Percentiles rank a stretch among this genome's conserved stretches.
phyloP scores from a whole-genome alignment of 1,140 invertebrate genomes.

The Zophobas morio region DNA sequence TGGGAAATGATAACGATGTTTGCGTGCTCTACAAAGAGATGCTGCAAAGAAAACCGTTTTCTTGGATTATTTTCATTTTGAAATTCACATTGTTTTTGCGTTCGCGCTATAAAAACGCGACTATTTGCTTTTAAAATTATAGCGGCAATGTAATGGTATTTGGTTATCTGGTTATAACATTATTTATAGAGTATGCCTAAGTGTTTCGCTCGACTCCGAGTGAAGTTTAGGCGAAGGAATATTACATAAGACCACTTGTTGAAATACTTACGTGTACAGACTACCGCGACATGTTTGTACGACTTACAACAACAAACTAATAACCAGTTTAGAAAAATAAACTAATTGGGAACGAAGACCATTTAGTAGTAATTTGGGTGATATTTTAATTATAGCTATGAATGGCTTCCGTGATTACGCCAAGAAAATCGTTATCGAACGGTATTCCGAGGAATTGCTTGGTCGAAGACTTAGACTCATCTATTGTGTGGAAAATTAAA shows the following conservation, averaged over 20 bases:
- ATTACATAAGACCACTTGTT: conserved; percentile 37
- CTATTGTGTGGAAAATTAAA: conserved; percentile 9
- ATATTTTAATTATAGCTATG: conserved; percentile 6
- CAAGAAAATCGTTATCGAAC: conserved; percentile 13
- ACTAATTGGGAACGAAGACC: neutral
- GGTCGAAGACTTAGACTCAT: conserved; percentile 6
- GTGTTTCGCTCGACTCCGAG: neutral
- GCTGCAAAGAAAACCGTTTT: neutral
- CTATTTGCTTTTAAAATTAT: conserved; percentile 1
- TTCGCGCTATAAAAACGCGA: neutral
- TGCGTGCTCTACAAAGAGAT: neutral
- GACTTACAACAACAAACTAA: conserved; percentile 18
- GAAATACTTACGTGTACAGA: conserved; percentile 32
- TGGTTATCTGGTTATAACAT: conserved; percentile 14
- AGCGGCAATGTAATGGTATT: conserved; percentile 3
- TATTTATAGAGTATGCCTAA: conserved; percentile 17
- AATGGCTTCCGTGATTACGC: conserved; percentile 7
- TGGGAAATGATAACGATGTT: neutral
- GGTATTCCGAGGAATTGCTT: conserved; percentile 11
- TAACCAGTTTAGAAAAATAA: conserved; percentile 4
- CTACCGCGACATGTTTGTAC: conserved; percentile 24
- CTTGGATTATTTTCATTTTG: neutral
- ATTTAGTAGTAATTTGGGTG: conserved; percentile 2
- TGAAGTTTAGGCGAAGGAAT: conserved; percentile 15
- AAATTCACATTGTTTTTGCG: neutral